Evolutionary conservation across 1,140 invertebrate species (phyloP), one percentile per base, ranked within the genome.

Genomic region (Diprion similis): DNA sequence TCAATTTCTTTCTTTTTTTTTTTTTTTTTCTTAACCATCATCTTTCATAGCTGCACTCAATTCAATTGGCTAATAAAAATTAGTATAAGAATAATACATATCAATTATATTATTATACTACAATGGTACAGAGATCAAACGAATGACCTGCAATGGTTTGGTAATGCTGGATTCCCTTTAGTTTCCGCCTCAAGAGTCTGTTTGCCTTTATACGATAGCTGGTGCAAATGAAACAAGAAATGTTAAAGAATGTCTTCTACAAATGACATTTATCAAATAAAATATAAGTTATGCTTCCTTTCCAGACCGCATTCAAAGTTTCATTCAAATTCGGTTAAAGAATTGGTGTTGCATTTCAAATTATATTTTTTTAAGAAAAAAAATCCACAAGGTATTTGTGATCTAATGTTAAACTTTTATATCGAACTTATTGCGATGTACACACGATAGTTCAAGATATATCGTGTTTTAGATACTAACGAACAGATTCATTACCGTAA

Each of bases 101-200:
- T 75, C 67, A 46, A 77, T 79, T 77, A 82, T 78, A 78, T 75
- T 82, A 79, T 81, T 83, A 85, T 81, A 74, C 79, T 85, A 86
- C 74, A 84, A 84, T 85, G 80, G 81, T 86, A 84, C 77, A 82
- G 85, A 87, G 85, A 87, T 87, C 85, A 86, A 82, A 73, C 74
- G 71, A 84, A 83, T 84, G 82, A 85, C 78, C 82, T 80, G 79
- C 75, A 75, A 82, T 82, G 80, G 81, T 87, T 86, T 86, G 84
- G 84, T 86, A 85, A 83, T 82, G 78, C 74, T 80, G 70, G 75
- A 72, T 59, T 59, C 51, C 51, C 11, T 59, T 59, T 59, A 37
- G 24, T 37, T 37, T 37, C 24, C 73, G 71, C 17, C 66, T 45
- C 66, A 45, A 19, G 10, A 13, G 66, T 68, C 15, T 15, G 3